phyloP scores from a whole-genome alignment of 2,888 invertebrate species.

The Formica aserva region DNA sequence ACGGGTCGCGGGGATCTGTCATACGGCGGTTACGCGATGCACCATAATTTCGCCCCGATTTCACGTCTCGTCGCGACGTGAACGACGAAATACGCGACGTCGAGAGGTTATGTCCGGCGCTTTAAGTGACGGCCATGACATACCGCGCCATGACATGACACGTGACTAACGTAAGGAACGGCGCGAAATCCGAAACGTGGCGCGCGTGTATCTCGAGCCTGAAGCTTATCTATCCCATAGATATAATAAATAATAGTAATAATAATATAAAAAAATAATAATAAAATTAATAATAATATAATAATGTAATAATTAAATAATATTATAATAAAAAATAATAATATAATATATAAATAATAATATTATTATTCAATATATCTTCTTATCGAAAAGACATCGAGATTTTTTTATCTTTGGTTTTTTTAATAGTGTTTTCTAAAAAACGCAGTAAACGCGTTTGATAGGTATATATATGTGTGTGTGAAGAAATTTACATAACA shows the following conservation, averaged over 20 bases:
- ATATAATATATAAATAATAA: no score
- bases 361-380: not conserved
- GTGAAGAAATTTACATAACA: not conserved
- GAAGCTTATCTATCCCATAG: no score
- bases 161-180: constrained; percentile 61
- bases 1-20: constrained; percentile 47
- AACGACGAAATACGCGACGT: constrained; percentile 2
- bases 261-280: no score
- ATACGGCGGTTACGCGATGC: constrained; percentile 42
- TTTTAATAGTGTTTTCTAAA: not conserved
- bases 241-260: no score
- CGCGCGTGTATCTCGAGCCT: constrained; percentile 44
- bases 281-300: no score
- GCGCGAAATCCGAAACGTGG: constrained; percentile 53
- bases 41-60: constrained; percentile 39
- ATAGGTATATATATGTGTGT: not conserved
- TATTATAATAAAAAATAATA: no score
- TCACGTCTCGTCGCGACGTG: not conserved
- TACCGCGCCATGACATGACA: constrained; percentile 43
- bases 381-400: not conserved
- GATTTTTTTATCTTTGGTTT: not conserved
- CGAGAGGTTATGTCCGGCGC: constrained; percentile 60
- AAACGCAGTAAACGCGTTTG: not conserved
- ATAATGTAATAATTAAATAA: no score
- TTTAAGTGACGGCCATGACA: constrained; percentile 38